Conservation (phyloP, 2,888 invertebrate species). For the Melipona beecheii region DNA sequence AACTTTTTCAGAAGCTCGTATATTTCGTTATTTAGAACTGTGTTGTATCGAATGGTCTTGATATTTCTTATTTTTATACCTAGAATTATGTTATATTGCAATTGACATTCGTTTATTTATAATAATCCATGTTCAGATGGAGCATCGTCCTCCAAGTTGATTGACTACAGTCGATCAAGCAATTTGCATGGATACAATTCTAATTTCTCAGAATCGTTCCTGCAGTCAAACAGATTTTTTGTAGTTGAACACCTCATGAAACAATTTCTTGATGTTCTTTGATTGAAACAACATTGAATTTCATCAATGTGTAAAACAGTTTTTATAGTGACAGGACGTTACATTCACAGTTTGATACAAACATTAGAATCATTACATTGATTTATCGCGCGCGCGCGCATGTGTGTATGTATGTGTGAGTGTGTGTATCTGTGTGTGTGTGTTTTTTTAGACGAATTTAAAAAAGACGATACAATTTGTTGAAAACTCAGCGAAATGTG, state of each 20-base stretch:
- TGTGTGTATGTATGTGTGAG: background rate
- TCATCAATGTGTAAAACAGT: conserved; percentile 9
- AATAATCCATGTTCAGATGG: conserved; percentile 42
- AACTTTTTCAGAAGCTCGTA: background rate
- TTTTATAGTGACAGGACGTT: conserved; percentile 51
- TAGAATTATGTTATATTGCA: conserved; percentile 68
- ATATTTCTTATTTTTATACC: conserved; percentile 49
- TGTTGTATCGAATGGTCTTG: conserved; percentile 25
- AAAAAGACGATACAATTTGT: conserved; percentile 52
- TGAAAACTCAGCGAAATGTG: conserved; percentile 64
- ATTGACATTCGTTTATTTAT: conserved; percentile 70
- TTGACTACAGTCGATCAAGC: background rate
- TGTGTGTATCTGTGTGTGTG: background rate
- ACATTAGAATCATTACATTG: conserved; percentile 26
- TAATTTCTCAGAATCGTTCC: conserved; percentile 64
- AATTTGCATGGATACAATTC: conserved; percentile 61
- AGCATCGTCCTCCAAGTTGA: conserved; percentile 22
- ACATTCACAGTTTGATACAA: conserved; percentile 39
- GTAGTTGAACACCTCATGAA: background rate
- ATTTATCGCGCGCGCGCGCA: background rate
- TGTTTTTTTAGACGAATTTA: conserved; percentile 42
- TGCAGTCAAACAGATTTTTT: conserved; percentile 32
- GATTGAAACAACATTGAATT: conserved; percentile 7
- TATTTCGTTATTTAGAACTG: background rate
- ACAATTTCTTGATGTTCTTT: conserved; percentile 10